These are phyloP conservation scores for Fulmarus glacialis DNA, from an alignment of 2,113 vertebrate genomes.

Conservation along the genomic window DNA sequence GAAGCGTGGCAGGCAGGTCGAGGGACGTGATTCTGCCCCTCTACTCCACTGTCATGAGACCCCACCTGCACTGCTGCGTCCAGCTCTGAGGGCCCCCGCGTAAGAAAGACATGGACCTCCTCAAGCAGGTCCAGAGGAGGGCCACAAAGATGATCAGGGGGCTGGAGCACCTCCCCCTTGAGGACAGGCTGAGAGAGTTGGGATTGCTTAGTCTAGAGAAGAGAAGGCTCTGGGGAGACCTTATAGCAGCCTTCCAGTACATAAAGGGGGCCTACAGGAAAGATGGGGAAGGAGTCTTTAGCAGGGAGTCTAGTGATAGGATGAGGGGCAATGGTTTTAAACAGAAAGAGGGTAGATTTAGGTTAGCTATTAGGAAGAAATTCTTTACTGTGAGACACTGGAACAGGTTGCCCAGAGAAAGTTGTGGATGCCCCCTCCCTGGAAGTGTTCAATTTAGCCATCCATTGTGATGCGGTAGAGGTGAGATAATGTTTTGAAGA, in stretches of 20 bases:
- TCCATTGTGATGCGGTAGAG: background rate
- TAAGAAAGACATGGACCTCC: background rate
- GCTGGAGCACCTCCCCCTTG: background rate
- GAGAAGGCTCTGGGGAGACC: background rate
- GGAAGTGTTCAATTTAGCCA: background rate
- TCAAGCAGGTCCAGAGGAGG: accelerated
- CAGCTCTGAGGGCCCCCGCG: accelerated
- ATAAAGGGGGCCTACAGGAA: background rate
- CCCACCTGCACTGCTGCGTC: accelerated
- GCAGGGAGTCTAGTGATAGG: accelerated
- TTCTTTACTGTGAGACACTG: background rate
- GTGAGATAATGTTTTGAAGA: background rate
- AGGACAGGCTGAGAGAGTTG: background rate
- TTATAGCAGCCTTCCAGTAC: accelerated
- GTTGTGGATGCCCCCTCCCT: background rate
- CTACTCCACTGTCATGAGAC: accelerated
- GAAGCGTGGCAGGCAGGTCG: accelerated
- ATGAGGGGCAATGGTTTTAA: background rate
- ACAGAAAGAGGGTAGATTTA: background rate
- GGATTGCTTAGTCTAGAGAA: background rate
- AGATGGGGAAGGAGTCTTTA: background rate
- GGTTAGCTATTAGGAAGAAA: background rate
- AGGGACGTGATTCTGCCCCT: background rate
- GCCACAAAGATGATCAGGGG: background rate
- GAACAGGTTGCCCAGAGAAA: background rate